Percentiles rank a stretch among this genome's conserved stretches.
phyloP scores from a whole-genome alignment of 23 tunicate species.

The Clavelina lepadiformis region DNA sequence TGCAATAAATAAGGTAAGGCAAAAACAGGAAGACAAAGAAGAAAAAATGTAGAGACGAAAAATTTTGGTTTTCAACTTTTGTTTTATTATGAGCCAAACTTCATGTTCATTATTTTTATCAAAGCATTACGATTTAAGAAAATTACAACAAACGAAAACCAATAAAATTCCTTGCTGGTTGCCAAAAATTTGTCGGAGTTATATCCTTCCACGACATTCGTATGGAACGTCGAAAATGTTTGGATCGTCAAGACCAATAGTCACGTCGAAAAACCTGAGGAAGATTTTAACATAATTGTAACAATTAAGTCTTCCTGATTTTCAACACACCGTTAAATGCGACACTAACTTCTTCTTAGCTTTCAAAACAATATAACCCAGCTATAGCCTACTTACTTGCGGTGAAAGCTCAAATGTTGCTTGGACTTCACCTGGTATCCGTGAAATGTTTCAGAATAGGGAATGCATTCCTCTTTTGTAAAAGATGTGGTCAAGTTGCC shows the following conservation, averaged over 20 bases:
- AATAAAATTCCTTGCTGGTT: neutral
- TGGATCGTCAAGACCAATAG: slow-evolving; percentile 20
- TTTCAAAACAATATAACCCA: too few relatives aligned
- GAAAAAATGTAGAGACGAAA: too few relatives aligned
- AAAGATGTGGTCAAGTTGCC: slow-evolving; percentile 11
- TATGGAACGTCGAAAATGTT: slow-evolving; percentile 32
- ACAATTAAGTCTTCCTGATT: neutral
- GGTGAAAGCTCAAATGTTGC: slow-evolving; percentile 2
- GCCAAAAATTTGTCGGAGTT: neutral
- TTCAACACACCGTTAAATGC: neutral
- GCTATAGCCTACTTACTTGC: slow-evolving; percentile 17
- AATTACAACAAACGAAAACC: neutral
- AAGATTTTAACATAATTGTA: neutral
- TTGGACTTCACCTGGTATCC: neutral
- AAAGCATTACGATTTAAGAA: neutral
- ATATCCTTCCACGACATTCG: slow-evolving; percentile 7
- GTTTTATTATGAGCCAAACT: too few relatives aligned
- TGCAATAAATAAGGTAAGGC: too few relatives aligned
- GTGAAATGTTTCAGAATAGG: slow-evolving; percentile 10
- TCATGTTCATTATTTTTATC: too few relatives aligned
- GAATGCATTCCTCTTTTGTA: slow-evolving; percentile 24
- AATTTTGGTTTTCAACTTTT: too few relatives aligned
- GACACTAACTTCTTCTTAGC: neutral
- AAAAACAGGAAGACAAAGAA: too few relatives aligned
- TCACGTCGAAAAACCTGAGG: slow-evolving; percentile 25